A percentile compares a stretch with the other conserved stretches of the same genome.
phyloP scores from a whole-genome alignment of 2,113 vertebrate species.

The Scortum barcoo region DNA sequence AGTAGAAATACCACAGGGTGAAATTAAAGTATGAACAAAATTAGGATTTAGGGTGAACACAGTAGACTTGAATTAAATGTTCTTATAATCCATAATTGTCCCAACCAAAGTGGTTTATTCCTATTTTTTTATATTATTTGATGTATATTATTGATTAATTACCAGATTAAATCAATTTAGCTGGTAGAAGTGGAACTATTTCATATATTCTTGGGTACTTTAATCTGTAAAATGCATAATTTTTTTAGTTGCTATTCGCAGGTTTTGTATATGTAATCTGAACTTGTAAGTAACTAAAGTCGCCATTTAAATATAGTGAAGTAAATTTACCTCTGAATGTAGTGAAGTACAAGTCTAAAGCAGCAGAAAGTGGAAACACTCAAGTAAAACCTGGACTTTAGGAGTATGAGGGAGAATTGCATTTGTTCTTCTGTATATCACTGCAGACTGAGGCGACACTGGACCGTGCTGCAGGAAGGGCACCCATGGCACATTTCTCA shows the following conservation, averaged over 20 bases:
- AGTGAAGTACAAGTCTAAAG: background rate
- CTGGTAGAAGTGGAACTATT: background rate
- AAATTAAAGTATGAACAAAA: no score
- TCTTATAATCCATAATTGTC: background rate
- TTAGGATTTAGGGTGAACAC: no score
- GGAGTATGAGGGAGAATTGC: background rate
- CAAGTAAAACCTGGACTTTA: background rate
- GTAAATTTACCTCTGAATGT: no score
- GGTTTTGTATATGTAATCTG: background rate
- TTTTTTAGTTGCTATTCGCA: background rate
- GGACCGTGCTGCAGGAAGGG: background rate
- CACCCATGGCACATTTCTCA: background rate
- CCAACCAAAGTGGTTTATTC: background rate
- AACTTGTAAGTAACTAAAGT: background rate
- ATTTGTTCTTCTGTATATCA: background rate
- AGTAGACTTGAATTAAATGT: no score
- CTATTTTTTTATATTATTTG: background rate
- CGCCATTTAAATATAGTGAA: background rate
- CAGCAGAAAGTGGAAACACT: background rate
- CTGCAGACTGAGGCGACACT: conserved; percentile 9
- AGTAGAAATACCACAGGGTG: background rate
- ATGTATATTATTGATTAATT: background rate
- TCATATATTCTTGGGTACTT: background rate
- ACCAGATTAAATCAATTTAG: no score
- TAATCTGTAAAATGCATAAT: background rate